Evolutionary conservation across 2,113 vertebrate genomes (phyloP), one percentile per base, ranked within the genome.

Genomic region (Pleuronectes platessa): DNA sequence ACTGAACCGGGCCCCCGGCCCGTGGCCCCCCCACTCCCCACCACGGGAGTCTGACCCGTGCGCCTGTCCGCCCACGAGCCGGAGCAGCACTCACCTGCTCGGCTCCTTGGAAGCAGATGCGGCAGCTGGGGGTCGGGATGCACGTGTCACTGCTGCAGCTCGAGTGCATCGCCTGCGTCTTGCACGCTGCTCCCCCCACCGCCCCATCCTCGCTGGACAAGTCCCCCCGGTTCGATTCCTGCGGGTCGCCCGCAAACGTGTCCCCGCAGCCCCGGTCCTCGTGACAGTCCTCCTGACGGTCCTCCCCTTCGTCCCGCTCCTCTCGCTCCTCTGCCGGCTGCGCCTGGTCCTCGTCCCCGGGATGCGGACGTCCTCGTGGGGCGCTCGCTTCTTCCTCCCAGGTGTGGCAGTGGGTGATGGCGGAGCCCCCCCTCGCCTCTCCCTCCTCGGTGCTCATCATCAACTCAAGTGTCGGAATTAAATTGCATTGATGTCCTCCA

Each of bases 91-190:
- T 84, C 91, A 97, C 97, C 96, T 97, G 97, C 84, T 97, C 96
- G 3, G 95, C 93, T 79, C 96, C 96, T 76, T 98, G 97, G 92
- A 97, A 97, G 94, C 97, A 98, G 91, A 98, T 98, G 91, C 97
- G 92, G 90, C 97, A 98, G 93, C 96, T 96, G 79, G 95, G 96
- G 63, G 94, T 95, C 85, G 93, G 95, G 86, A 93, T 94, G 91
- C 94, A 93, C 68, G 79, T 93, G 26, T 95, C 93, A 89, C 92
- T 94, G 93, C 94, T 94, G 93, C 95, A 94, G 93, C 88, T 94
- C 3, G 94, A 96, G 76, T 92, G 90, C 81, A 86, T 80, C 42
- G 87, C 88, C 84, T 92, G 87, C 49, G 75, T 31, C 69, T 90
- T 82, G 63, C 74, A 86, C 79, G 79, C 82, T 78, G 58, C 89